Percentiles rank a stretch among this genome's conserved stretches.
Conservation (phyloP, 2,797 vertebrate species). For the Bradypus variegatus region DNA sequence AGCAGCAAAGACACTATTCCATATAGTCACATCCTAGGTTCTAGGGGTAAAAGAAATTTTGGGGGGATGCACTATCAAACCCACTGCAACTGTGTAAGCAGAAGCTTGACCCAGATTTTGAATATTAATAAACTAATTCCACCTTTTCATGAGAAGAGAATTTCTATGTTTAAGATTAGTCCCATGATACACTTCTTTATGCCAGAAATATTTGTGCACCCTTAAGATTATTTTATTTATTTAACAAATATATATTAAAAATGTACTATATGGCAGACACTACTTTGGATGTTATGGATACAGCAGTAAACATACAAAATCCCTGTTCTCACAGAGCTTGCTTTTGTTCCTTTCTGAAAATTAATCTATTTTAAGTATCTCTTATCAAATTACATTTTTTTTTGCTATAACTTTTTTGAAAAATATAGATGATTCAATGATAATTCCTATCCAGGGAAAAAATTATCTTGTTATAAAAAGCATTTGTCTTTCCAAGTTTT, state of each 20-base stretch:
- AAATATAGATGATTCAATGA: background rate
- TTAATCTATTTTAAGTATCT: background rate
- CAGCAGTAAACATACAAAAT: background rate
- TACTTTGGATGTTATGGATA: background rate
- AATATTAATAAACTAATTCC: background rate
- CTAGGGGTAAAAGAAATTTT: background rate
- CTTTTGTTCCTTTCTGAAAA: background rate
- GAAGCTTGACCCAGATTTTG: background rate
- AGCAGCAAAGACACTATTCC: background rate
- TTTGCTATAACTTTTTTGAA: background rate
- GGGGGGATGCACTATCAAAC: background rate
- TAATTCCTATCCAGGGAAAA: background rate
- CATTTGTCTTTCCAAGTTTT: slow-evolving; percentile 1
- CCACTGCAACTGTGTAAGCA: background rate
- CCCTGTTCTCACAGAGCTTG: background rate
- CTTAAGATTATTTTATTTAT: background rate
- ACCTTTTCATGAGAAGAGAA: background rate
- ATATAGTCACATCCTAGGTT: background rate
- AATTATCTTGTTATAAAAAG: background rate
- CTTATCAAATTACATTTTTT: background rate
- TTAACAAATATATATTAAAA: background rate
- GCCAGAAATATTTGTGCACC: background rate
- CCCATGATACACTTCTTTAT: background rate
- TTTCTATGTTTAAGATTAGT: background rate
- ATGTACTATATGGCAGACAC: background rate